Evolutionary conservation across 2,113 vertebrate genomes (phyloP), one percentile per base, ranked within the genome.

Genomic region (Phalacrocorax carbo): DNA sequence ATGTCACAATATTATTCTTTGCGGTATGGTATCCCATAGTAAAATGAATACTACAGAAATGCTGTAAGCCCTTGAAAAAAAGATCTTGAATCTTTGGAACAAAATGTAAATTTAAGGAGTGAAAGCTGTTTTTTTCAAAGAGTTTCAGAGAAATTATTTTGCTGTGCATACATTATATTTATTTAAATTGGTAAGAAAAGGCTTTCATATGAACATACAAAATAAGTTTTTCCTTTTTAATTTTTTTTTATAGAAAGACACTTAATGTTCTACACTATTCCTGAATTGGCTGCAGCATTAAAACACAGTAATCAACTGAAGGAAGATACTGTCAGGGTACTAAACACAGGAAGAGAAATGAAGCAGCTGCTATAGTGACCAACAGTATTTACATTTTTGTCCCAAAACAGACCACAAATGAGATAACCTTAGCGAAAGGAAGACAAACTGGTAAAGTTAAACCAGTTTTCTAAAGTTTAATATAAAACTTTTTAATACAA

Each of bases 251-350:
- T 25, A 32, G 68, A 38, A 61, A 60, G 26, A 2, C 9, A 65
- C 11, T 80, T 49, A 46, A 3, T 82, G 26, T 44, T 68, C n/a
- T 71, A 57, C 52, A 66, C 22, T 75, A 19, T 78, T 79, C 48
- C 61, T 84, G 38, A 60, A 79, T 11, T 78, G 68, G 9, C 48
- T 86, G 26, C 65, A 70, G 20, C 36, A 57, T 68, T 88, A 80
- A 88, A 90, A 30, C 58, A 61, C 55, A 92, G 40, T 80, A 81
- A 72, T 55, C 44, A 75, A 46, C 68, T 83, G 83, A 65, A 86
- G 36, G 38, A 75, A 94, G n/a, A 58, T 88, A 29, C 19, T 70
- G 19, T 80, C 30, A 76, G 54, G 72, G 42, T 49, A 65, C 87
- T 87, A 90, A 81, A 82, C 57, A 60, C 64, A 70, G 34, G 62